Evolutionary conservation across 2,113 vertebrate species (phyloP).

Genomic region (Protobothrops mucrosquamatus): DNA sequence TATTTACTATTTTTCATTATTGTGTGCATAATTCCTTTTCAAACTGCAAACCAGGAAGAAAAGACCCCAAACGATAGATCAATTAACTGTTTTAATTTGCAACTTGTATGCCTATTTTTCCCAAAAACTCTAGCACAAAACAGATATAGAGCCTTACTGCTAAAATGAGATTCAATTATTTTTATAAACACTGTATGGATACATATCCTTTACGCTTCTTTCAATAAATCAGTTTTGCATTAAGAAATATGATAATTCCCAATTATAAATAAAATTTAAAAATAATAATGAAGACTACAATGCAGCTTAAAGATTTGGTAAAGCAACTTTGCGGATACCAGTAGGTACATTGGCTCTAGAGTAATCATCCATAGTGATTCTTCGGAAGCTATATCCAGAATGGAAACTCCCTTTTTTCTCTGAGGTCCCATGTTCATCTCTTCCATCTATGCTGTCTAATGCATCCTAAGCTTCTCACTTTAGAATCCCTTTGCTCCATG

Average conservation of each 20-base stretch:
- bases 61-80: fast-evolving
- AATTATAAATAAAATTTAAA: not conserved
- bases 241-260: not conserved
- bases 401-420: not conserved
- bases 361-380: not conserved
- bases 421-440: not conserved
- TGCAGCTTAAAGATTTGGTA: not conserved
- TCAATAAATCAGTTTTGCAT: not conserved
- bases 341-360: not conserved
- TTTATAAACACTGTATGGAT: not conserved
- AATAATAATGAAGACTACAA: not conserved
- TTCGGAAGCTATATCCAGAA: not conserved
- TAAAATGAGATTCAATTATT: not conserved
- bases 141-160: not conserved
- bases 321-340: not conserved
- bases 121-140: not conserved
- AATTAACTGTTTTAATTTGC: not conserved
- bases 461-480: not conserved
- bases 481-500: not conserved
- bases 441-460: not conserved
- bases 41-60: not conserved
- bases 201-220: not conserved
- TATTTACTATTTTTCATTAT: not conserved
- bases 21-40: not conserved
- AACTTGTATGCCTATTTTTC: not conserved